Evolutionary conservation across 2,797 vertebrate genomes (phyloP), one percentile per base, ranked within the genome.

Genomic region (Girardinus metallicus): DNA sequence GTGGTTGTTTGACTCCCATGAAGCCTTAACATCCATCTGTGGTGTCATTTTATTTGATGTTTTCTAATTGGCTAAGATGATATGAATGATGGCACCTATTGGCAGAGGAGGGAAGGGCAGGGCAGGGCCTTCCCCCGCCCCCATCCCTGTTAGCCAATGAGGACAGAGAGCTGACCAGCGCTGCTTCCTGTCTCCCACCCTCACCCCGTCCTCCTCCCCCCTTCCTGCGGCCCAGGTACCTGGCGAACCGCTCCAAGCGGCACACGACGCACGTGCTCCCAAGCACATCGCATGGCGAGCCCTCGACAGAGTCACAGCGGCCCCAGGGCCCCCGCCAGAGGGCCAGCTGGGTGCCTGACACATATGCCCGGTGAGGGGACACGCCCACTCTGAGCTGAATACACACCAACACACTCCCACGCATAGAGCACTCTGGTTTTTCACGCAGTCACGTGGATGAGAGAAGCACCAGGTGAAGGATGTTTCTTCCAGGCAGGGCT

Each of bases 191-290:
- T 96, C 92, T 95, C 94, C 94, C 89, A 90, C 89, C 92, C 90
- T 90, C 92, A 87, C 84, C 92, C 89, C 92, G 75, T 76, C 86
- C 78, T 89, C 90, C 93, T 89, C 90, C 93, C 93, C 90, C 93
- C 93, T 93, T 93, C 95, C 96, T 96, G 95, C 97, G 94, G 94
- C 97, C 95, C 97, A 99, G 98, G 97, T 99, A 99, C 97, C 97
- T 99, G 98, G 97, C 98, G 96, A 99, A 98, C 97, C 97, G 98
- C 96, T 97, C 97, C 96, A 99, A 99, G 97, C 97, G 99, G 91
- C 98, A 99, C 96, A 99, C 98, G 94, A 97, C 98, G 96, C 96
- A 96, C 91, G 97, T 97, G 91, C 94, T 94, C 88, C 97, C 94
- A 97, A 98, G 97, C 96, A 97, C 95, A 95, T 95, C 97, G 95